Evolutionary conservation across 2,888 invertebrate species (phyloP), one percentile per base, ranked within the genome.

Genomic region (Amphipyra tragopoginis): DNA sequence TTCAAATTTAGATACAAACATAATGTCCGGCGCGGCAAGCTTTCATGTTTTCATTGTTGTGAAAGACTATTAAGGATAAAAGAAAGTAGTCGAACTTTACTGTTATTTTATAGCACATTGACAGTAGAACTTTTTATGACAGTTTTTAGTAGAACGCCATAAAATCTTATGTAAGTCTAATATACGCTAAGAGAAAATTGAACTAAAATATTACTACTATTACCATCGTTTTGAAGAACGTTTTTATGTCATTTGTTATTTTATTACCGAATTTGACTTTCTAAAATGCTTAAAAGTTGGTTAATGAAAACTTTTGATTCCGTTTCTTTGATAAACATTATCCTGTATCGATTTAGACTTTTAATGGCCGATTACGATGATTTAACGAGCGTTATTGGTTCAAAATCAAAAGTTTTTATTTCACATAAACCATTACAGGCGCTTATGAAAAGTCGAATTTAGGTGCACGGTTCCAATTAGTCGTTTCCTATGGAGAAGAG

Each of bases 41-140:
- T 71, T 61, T 62, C 72, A 75, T 78, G 77, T 81, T 83, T 85
- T 82, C 82, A 80, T 80, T 80, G 78, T 77, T 74, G 68, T 62
- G 50, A 77, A 66, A 85, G 78, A 78, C 82, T 82, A 83, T 83
- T 81, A 84, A 64, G 79, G 81, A 82, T 83, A 81, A 83, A 86
- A 81, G 84, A 84, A 83, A 84, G 80, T 77, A 79, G 81, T 83
- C 82, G 74, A 86, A 86, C 70, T 87, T 87, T 85, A 86, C 79
- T 81, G 81, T 81, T 80, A 81, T 86, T 90, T 89, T 89, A 87
- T 87, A 79, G 86, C 84, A 77, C 80, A 86, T 84, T 85, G 86
- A 87, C 86, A 85, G 84, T 80, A 75, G 76, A 84, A 89, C 84
- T 86, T 89, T 88, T 87, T 87, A 86, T 81, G 80, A 70, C 82